Conservation (phyloP, 1,140 invertebrate species). For the Sarcophaga peregrina region DNA sequence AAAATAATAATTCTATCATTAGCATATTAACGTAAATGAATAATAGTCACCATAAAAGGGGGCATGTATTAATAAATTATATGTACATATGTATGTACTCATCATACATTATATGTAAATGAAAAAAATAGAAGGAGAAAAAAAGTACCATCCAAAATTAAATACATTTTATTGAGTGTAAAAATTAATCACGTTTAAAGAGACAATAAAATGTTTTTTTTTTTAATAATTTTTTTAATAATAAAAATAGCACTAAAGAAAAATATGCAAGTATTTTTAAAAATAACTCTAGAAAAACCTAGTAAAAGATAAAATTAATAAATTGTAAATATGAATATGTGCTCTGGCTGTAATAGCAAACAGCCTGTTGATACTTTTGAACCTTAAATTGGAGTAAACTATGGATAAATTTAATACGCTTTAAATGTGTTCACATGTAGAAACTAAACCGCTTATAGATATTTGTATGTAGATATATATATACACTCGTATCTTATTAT, state of each 20-base stretch:
- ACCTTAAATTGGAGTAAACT: too few relatives aligned
- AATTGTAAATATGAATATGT: background rate
- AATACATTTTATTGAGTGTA: background rate
- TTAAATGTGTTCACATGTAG: too few relatives aligned
- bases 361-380: too few relatives aligned
- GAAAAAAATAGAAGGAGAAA: background rate
- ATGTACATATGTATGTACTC: background rate
- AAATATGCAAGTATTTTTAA: background rate
- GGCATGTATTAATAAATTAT: slow-evolving; percentile 5
- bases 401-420: too few relatives aligned
- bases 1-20: slow-evolving; percentile 17
- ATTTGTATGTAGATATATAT: too few relatives aligned
- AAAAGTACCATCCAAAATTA: slow-evolving; percentile 2
- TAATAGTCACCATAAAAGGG: slow-evolving; percentile 2
- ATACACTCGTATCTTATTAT: too few relatives aligned
- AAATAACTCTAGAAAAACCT: background rate
- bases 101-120: too few relatives aligned
- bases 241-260: background rate
- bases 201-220: slow-evolving; percentile 17
- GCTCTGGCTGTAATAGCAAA: background rate
- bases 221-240: background rate
- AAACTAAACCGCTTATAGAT: too few relatives aligned
- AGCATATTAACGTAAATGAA: background rate
- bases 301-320: background rate
- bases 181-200: slow-evolving; percentile 21